phyloP scores from a whole-genome alignment of 2,113 vertebrate species.

The Melanerpes formicivorus region DNA sequence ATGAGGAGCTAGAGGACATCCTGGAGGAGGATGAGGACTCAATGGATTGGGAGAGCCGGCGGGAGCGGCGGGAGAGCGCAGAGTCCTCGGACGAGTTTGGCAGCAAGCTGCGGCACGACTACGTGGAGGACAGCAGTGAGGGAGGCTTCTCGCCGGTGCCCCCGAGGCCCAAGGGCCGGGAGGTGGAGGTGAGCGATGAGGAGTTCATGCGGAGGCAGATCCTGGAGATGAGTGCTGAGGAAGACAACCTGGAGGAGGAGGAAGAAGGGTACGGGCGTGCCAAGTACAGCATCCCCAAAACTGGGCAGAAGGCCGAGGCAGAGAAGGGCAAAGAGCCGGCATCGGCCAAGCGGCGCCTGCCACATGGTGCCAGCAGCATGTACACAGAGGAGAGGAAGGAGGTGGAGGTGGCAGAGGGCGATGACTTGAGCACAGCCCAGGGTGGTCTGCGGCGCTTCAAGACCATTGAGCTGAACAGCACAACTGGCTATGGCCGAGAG shows the following conservation, averaged over 20 bases:
- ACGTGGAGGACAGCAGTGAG: conserved; percentile 96
- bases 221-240: conserved; percentile 97
- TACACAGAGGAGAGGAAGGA: conserved; percentile 85
- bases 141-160: conserved; percentile 91
- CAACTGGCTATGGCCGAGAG: conserved; percentile 87
- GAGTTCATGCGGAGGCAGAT: conserved; percentile 97
- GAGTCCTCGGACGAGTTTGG: conserved; percentile 95
- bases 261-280: conserved; percentile 76
- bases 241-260: conserved; percentile 90
- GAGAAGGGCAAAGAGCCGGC: conserved; percentile 84
- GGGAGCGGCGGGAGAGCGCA: conserved; percentile 79
- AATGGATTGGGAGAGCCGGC: conserved; percentile 84
- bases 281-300: conserved; percentile 78
- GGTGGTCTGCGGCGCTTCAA: conserved; percentile 95
- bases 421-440: conserved; percentile 85
- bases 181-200: conserved; percentile 87
- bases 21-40: conserved; percentile 91
- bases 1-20: conserved; percentile 92
- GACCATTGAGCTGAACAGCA: conserved; percentile 96
- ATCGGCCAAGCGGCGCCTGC: conserved; percentile 78
- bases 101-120: conserved; percentile 94
- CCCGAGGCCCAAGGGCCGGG: conserved; percentile 79
- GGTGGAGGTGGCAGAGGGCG: conserved; percentile 73
- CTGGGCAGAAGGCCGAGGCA: conserved; percentile 79
- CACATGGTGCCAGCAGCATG: conserved; percentile 85